Evolutionary conservation across 2,113 vertebrate species (phyloP), one percentile per base, ranked within the genome.

Genomic region (Hippopotamus amphibius): DNA sequence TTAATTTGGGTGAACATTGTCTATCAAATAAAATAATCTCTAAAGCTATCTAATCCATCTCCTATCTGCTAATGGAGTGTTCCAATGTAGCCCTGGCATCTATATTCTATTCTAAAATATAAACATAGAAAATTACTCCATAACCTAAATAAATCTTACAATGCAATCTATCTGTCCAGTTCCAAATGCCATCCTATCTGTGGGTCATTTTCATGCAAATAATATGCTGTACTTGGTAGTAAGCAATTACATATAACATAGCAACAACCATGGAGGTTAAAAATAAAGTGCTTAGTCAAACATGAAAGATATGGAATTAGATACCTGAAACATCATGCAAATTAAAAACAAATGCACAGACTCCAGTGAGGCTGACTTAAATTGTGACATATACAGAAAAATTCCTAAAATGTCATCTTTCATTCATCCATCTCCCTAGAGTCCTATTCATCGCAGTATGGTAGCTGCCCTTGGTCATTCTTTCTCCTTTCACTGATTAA

Each of bases 281-380:
- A 92, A 96, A 82, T 22, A 85, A 30, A 95, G 9, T 41, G 13
- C 57, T 90, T 86, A 90, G 14, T n/a, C 37, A 61, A 96, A 80
- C n/a, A 93, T 55, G 15, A 95, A 95, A 94, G 0, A 33, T 74
- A 50, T 0, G 66, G 41, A 87, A 89, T 93, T 93, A 90, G 22
- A 79, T 69, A 63, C 16, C 22, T 30, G 22, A 91, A 88, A 50
- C 3, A 43, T 33, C n/a, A n/a, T 79, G 28, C 72, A 97, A 74
- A 95, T 93, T 95, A 80, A 95, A 97, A 94, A 74, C 71, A 92
- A 97, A 95, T 94, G 76, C 16, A 71, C 19, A 96, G 41, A 65
- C 6, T 43, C 61, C 41, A 22, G 22, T 80, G 96, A 95, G 28
- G 21, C 63, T 93, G 55, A 91, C 84, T 89, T 97, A 97, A 81